Evolutionary conservation across 1,140 invertebrate genomes (phyloP).

Genomic region (Archivesica marissinica): DNA sequence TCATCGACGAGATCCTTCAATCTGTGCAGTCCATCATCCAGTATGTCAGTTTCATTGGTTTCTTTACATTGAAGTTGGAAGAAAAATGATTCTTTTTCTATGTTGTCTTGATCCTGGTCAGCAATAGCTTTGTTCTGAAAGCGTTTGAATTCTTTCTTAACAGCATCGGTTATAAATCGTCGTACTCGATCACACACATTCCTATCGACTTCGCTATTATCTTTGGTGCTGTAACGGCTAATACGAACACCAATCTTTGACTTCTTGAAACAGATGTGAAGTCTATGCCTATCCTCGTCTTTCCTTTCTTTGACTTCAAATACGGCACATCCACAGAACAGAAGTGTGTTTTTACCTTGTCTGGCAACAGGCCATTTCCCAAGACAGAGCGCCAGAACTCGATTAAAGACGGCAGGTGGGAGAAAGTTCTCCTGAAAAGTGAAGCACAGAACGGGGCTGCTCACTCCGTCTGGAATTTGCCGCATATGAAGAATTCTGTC

Average conservation of each 20-base stretch:
- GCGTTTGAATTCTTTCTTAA: conserved; percentile 19
- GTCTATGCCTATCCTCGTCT: conserved; percentile 1
- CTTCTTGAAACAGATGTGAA: conserved; percentile 40
- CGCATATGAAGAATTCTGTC: background rate
- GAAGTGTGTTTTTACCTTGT: conserved; percentile 41
- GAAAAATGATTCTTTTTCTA: conserved; percentile 6
- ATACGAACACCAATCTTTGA: conserved; percentile 30
- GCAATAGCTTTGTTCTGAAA: background rate
- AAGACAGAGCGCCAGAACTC: conserved; percentile 25
- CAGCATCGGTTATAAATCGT: conserved; percentile 9
- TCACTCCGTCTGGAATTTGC: background rate
- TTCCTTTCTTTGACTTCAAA: conserved; percentile 28
- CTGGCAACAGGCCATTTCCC: conserved; percentile 32
- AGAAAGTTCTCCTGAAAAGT: conserved; percentile 41
- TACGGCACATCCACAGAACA: conserved; percentile 41
- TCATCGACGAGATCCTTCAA: background rate
- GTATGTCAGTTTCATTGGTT: background rate
- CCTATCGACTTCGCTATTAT: background rate
- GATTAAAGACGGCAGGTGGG: conserved; percentile 51
- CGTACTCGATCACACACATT: conserved; percentile 36
- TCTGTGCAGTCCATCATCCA: conserved; percentile 27
- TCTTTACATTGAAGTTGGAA: conserved; percentile 31
- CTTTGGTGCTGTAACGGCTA: conserved; percentile 17
- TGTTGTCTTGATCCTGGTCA: background rate
- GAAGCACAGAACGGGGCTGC: conserved; percentile 31